Evolutionary conservation across 2,113 vertebrate genomes (phyloP), one percentile per base, ranked within the genome.

Genomic region (Nettapus auritus): DNA sequence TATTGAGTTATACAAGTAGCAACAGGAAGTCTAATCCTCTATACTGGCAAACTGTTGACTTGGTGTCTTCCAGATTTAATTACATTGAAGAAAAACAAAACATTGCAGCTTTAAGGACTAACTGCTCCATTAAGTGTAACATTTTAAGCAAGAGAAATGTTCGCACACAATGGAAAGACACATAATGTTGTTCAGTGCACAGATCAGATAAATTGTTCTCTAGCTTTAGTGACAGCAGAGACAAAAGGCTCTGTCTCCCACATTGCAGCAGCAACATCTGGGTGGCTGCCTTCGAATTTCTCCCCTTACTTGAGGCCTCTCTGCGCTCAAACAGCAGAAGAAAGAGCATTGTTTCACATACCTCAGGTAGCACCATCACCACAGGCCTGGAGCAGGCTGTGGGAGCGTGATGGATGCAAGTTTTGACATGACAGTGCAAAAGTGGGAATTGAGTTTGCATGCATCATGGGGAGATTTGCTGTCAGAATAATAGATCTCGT

Each of bases 131-230:
- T 77, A 91, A 94, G 67, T 73, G 75, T 12, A 89, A 81, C 77
- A 36, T 92, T 92, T 87, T 85, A 88, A 88, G 78, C 78, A 84
- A 81, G 82, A 94, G 81, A 92, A 96, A 86, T 90, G 77, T 93
- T 98, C 85, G 66, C 94, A 97, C 95, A 94, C 90, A 90, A 87
- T 96, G 92, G 96, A 88, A 96, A 93, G 96, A 75, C 89, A 66
- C 91, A 86, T 69, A 59, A 86, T 69, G 96, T 91, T 92, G 52
- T 62, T 88, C 60, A 96, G 50, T 40, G 81, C 67, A 86, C 77
- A 89, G 53, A 94, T 77, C 59, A 82, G 89, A 96, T 90, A 53
- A 96, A 93, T 90, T 86, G 55, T 84, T 95, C n/a, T 46, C 81
- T 40, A 81, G 84, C 95, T 86, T 68, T 36, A 86, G 91, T 93